Percentiles rank a stretch among this genome's conserved stretches.
Conservation (phyloP, 2,888 invertebrate species). For the Drosophila meridiana region DNA sequence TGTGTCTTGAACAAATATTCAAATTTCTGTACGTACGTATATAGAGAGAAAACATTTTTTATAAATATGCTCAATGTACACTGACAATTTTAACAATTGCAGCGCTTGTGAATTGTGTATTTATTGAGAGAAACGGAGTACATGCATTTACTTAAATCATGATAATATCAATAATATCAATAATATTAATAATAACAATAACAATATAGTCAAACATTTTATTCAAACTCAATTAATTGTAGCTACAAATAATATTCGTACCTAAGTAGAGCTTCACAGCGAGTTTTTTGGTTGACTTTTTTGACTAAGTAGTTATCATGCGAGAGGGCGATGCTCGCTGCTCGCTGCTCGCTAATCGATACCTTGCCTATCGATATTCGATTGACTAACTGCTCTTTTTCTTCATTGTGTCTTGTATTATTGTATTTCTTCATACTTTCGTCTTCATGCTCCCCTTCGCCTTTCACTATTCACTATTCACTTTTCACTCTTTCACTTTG, state of each 20-base stretch:
- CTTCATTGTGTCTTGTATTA: conserved; percentile 67
- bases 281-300: conserved; percentile 12
- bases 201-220: conserved; percentile 36
- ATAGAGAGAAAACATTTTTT: conserved; percentile 5
- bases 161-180: conserved; percentile 1
- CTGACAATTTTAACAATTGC: conserved; percentile 57
- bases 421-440: conserved; percentile 63
- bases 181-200: not conserved
- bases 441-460: conserved; percentile 23
- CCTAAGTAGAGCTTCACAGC: conserved; percentile 28
- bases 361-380: conserved; percentile 27
- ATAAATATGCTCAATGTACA: conserved; percentile 41
- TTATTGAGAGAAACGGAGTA: conserved; percentile 65
- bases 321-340: conserved; percentile 14
- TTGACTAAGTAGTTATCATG: conserved; percentile 39
- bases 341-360: conserved; percentile 26
- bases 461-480: not conserved
- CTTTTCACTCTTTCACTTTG: not conserved
- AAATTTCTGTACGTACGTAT: conserved; percentile 7
- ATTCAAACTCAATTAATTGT: conserved; percentile 31
- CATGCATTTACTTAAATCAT: conserved; percentile 71
- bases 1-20: conserved; percentile 23
- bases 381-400: conserved; percentile 60
- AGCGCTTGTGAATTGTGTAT: conserved; percentile 51
- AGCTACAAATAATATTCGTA: conserved; percentile 25